phyloP scores from a whole-genome alignment of 53 echinoderm and acorn worm genomes.

The Holothuria scabra region DNA sequence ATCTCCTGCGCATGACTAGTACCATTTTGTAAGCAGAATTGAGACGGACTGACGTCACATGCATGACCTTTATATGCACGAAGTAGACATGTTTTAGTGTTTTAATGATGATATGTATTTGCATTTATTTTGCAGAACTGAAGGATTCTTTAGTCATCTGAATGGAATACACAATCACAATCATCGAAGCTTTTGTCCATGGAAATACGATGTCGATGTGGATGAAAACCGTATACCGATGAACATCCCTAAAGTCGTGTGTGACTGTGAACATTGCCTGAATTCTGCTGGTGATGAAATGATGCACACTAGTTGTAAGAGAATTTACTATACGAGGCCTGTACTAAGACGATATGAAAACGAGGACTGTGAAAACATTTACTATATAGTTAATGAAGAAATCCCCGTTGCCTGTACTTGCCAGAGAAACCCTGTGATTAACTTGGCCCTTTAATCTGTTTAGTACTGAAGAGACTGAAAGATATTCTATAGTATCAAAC shows the following conservation, averaged over 20 bases:
- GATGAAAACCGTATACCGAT: slow-evolving; percentile 19
- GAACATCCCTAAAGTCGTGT: not conserved
- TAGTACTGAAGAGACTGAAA: no score
- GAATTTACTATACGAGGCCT: not conserved
- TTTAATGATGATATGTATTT: no score
- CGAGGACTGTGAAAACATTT: not conserved
- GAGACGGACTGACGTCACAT: no score
- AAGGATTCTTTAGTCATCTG: slow-evolving; percentile 1
- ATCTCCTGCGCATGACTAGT: no score
- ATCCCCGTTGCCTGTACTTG: slow-evolving; percentile 26
- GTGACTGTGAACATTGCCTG: not conserved
- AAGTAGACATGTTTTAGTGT: no score
- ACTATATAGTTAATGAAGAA: not conserved
- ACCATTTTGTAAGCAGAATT: no score
- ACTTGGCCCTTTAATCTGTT: no score
- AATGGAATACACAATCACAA: slow-evolving; percentile 1
- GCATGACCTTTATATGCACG: no score
- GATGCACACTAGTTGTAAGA: not conserved
- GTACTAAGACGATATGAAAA: not conserved
- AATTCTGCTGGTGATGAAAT: not conserved
- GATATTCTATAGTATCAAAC: no score
- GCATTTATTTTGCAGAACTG: not conserved
- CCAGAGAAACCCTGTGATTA: not conserved
- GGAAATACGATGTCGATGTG: not conserved
- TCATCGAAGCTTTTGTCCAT: slow-evolving; percentile 4